A percentile compares a stretch with the other conserved stretches of the same genome.
These are phyloP conservation scores for Saguinus imperator DNA, from an alignment of 2,113 vertebrate genomes.

Conservation along the genomic window DNA sequence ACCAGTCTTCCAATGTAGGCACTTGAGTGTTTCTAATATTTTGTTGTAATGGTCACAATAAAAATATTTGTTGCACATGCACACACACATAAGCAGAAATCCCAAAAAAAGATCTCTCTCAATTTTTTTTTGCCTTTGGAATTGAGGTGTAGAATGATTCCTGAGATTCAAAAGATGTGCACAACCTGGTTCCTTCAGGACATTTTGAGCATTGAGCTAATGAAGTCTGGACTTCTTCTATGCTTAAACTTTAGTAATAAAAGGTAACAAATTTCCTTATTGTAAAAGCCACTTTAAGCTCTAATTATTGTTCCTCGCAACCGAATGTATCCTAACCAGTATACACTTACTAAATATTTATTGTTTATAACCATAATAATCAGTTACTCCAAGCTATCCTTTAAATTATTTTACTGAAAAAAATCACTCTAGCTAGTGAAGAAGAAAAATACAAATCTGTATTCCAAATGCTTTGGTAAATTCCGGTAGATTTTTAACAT, in stretches of 20 bases:
- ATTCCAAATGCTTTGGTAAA: not conserved
- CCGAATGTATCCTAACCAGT: not conserved
- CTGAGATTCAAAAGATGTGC: not conserved
- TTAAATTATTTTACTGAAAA: not conserved
- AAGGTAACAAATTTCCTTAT: not conserved
- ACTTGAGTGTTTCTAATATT: not conserved
- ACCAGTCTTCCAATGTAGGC: not conserved
- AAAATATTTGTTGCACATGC: not conserved
- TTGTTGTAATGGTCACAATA: constrained; percentile 26
- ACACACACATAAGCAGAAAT: not conserved
- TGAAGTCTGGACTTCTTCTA: not conserved
- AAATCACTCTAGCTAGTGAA: not conserved
- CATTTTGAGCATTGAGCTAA: not conserved
- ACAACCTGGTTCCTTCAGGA: not conserved
- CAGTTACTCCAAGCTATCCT: not conserved
- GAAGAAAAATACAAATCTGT: not conserved
- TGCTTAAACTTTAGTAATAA: not conserved
- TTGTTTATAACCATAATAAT: not conserved
- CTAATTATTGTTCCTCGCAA: not conserved
- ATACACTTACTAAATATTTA: not conserved
- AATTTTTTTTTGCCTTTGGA: not conserved
- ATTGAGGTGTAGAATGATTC: not conserved
- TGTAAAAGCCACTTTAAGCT: not conserved
- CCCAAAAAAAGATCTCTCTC: not conserved
- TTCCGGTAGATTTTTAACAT: not conserved